Evolutionary conservation across 2,113 vertebrate genomes (phyloP).

Genomic region (Gymnarchus niloticus): DNA sequence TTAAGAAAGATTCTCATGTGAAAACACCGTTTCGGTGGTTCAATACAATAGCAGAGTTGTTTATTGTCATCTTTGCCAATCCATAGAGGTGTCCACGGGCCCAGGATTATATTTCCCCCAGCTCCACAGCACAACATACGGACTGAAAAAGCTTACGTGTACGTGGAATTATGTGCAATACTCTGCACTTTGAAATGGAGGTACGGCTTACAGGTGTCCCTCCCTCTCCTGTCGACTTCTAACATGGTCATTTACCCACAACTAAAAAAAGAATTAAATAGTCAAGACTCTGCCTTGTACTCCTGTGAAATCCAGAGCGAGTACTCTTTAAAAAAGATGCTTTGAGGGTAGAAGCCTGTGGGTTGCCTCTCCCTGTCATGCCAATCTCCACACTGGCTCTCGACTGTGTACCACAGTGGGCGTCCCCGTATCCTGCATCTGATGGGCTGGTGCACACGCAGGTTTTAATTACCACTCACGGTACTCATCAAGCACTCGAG

Average conservation of each 20-base stretch:
- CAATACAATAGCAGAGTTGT: background rate
- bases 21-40: background rate
- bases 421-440: background rate
- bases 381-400: background rate
- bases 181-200: background rate
- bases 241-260: conserved; percentile 4
- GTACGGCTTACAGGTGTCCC: background rate
- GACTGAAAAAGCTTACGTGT: too few relatives aligned
- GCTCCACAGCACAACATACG: too few relatives aligned
- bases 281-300: background rate
- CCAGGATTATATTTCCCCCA: too few relatives aligned
- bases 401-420: background rate
- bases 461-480: background rate
- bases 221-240: background rate
- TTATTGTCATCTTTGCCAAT: too few relatives aligned
- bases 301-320: conserved; percentile 3
- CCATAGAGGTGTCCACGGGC: too few relatives aligned
- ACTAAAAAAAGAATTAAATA: background rate
- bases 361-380: background rate
- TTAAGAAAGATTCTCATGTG: background rate
- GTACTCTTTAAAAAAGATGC: background rate
- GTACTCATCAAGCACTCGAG: background rate
- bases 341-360: background rate
- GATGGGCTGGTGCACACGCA: background rate
- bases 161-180: too few relatives aligned